phyloP scores from a whole-genome alignment of 92 coral and sea anemone genomes.

The Zoanthus gigantus region DNA sequence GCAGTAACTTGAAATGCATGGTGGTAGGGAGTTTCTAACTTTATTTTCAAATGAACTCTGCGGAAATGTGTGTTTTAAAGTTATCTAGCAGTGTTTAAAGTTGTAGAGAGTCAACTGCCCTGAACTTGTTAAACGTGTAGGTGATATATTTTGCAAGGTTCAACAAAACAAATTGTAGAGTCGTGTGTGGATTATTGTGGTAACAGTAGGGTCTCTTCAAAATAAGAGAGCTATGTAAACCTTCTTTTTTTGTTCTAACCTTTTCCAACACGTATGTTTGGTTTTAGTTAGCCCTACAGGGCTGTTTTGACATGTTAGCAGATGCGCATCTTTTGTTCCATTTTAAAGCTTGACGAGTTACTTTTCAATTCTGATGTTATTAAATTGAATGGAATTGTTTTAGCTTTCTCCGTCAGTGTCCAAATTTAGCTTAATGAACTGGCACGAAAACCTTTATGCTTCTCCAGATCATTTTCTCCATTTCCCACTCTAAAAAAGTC shows the following conservation, averaged over 20 bases:
- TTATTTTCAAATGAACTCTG: background rate
- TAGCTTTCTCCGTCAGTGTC: background rate
- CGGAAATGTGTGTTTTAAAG: constrained; percentile 23
- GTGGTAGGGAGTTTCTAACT: background rate
- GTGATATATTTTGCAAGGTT: constrained; percentile 9
- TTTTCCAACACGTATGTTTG: background rate
- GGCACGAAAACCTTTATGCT: background rate
- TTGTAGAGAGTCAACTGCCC: background rate
- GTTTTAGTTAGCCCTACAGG: constrained; percentile 20
- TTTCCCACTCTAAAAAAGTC: background rate
- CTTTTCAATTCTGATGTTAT: constrained; percentile 26
- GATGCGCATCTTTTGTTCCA: constrained; percentile 28
- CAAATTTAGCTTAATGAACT: constrained; percentile 23
- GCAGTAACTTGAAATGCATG: background rate
- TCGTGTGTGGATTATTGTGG: background rate
- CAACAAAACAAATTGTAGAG: constrained; percentile 25
- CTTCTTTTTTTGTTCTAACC: background rate
- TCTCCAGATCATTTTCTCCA: background rate
- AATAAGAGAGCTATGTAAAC: constrained; percentile 37
- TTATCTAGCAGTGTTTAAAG: background rate
- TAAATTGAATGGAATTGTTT: constrained; percentile 33
- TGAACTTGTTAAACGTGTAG: constrained; percentile 24
- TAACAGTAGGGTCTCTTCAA: constrained; percentile 37
- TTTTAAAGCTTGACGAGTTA: background rate
- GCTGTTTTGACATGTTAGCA: constrained; percentile 5